These are phyloP conservation scores for Drosophila pseudotakahashii DNA, from an alignment of 2,888 invertebrate genomes.

Conservation along the genomic window DNA sequence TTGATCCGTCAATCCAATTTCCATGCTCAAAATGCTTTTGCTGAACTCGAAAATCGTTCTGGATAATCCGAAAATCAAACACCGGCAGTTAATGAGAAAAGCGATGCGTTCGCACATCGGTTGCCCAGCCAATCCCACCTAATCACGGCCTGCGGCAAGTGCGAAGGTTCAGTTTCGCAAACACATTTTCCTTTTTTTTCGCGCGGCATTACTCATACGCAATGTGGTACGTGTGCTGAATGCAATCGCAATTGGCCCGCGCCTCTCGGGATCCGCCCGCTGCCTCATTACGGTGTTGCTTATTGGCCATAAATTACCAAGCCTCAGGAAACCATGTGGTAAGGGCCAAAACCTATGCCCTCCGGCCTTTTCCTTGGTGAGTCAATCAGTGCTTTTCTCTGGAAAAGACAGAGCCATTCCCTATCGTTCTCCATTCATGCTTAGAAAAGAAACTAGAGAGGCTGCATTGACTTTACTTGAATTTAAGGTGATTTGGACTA, in stretches of 20 bases:
- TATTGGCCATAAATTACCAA: conserved; percentile 49
- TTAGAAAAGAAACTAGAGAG: conserved; percentile 1
- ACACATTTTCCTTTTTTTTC: conserved; percentile 7
- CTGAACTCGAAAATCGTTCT: conserved; percentile 5
- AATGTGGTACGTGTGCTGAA: conserved; percentile 62
- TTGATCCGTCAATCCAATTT: background rate
- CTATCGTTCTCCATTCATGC: conserved; percentile 20
- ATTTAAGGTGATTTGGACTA: background rate
- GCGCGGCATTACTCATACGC: conserved; percentile 58
- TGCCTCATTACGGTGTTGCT: conserved; percentile 47
- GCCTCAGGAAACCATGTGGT: conserved; percentile 12
- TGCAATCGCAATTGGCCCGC: conserved; percentile 38
- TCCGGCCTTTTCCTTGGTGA: conserved; percentile 24
- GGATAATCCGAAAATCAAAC: conserved; percentile 25
- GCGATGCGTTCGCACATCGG: background rate
- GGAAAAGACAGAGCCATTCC: conserved; percentile 18
- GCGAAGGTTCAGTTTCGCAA: conserved; percentile 9
- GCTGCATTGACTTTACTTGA: background rate
- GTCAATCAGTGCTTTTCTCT: conserved; percentile 61
- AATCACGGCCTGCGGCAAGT: conserved; percentile 33
- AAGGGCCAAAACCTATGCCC: conserved; percentile 6
- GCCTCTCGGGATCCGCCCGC: conserved; percentile 20
- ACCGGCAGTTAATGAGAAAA: conserved; percentile 31
- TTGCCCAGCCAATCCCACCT: conserved; percentile 13
- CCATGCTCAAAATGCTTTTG: background rate